Evolutionary conservation across 2,797 vertebrate genomes (phyloP).

Genomic region (Picus viridis): DNA sequence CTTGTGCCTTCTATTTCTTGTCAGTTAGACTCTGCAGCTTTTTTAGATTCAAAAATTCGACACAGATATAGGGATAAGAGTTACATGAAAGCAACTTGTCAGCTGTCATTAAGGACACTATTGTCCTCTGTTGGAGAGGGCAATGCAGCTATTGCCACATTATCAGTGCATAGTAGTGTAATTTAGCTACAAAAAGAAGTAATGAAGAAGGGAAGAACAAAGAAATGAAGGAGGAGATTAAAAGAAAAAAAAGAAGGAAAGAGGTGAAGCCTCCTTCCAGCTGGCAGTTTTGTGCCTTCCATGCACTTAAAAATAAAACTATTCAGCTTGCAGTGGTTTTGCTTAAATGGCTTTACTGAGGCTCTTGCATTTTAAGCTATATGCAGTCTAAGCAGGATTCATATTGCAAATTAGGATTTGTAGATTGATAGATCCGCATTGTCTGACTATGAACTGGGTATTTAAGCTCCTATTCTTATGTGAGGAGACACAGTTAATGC

Average conservation of each 20-base stretch:
- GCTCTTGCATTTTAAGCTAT: not conserved
- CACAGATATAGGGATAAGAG: not conserved
- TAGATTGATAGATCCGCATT: not conserved
- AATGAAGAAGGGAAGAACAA: not conserved
- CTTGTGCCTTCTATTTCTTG: not conserved
- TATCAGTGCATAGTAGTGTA: not conserved
- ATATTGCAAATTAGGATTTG: constrained; percentile 13
- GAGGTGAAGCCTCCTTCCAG: not conserved
- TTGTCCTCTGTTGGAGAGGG: not conserved
- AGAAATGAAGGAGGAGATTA: not conserved
- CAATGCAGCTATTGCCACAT: not conserved
- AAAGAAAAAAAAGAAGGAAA: not conserved
- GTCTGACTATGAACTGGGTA: not conserved
- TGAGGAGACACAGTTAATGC: constrained; percentile 4
- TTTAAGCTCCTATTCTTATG: not conserved
- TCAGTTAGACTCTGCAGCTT: not conserved
- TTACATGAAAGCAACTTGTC: not conserved
- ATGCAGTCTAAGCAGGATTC: not conserved
- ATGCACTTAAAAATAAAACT: not conserved
- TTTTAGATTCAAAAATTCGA: constrained; percentile 5
- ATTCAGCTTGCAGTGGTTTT: not conserved
- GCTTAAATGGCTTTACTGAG: not conserved
- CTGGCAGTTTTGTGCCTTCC: not conserved
- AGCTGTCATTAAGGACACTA: constrained; percentile 1
- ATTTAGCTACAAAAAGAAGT: not conserved